Conservation (phyloP, 53 echinoderm and acorn worm genomes). For the Patiria pectinifera region DNA sequence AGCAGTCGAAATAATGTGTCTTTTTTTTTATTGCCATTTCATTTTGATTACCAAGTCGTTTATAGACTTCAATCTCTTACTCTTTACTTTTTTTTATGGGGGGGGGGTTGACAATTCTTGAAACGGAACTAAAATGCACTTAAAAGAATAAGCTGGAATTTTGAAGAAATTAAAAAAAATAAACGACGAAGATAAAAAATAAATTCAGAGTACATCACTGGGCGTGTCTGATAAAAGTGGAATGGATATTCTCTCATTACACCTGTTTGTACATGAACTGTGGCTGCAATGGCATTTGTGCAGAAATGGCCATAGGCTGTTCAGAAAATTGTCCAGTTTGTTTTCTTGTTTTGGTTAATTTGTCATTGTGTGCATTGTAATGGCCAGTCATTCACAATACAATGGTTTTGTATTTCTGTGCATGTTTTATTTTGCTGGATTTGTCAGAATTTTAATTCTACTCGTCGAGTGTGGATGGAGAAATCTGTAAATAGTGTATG, state of each 20-base stretch:
- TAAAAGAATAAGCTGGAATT: background rate
- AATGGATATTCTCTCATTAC: too few relatives aligned
- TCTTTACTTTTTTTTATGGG: background rate
- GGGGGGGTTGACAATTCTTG: background rate
- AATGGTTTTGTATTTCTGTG: background rate
- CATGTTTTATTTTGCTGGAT: background rate
- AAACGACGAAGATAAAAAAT: too few relatives aligned
- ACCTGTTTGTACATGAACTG: too few relatives aligned
- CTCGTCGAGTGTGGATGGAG: background rate
- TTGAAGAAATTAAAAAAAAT: too few relatives aligned
- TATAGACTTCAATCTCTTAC: background rate
- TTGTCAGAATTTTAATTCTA: background rate
- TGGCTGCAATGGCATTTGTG: too few relatives aligned
- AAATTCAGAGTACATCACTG: too few relatives aligned
- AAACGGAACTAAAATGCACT: background rate
- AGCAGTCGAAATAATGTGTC: too few relatives aligned
- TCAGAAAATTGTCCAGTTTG: background rate
- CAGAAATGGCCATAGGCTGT: background rate
- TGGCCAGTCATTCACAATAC: background rate
- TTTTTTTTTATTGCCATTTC: too few relatives aligned
- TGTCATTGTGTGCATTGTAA: slow-evolving; percentile 1
- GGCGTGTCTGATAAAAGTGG: too few relatives aligned
- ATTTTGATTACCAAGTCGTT: too few relatives aligned
- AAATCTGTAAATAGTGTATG: background rate
- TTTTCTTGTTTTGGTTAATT: background rate